Evolutionary conservation across 2,113 vertebrate genomes (phyloP), one percentile per base, ranked within the genome.

Genomic region (Nannospalax galili): DNA sequence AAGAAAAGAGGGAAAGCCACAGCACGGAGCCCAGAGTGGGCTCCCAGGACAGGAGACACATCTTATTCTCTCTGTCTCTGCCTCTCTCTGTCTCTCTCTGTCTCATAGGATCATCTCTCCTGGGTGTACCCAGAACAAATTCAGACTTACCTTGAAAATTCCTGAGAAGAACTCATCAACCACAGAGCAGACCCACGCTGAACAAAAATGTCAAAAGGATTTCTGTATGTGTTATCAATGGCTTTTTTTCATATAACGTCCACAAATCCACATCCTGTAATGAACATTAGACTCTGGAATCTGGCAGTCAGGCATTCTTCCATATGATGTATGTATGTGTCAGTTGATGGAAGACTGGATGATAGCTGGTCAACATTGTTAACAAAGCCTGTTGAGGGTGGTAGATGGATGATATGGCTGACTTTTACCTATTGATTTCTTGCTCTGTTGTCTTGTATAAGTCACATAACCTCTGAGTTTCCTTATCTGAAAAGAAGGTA

Each of bases 181-280:
- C 28, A 11, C 37, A 7, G 40, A 28, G 35, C 37, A 84, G 12
- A 84, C 0, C 1, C 17, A 12, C 37, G 30, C 4, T 10, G 80
- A 5, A 64, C 58, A 64, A 11, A 74, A 42, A 82, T 30, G 26
- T 64, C 30, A 28, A 80, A 17, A 14, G 19, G 37, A 84, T 37
- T 64, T 19, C 7, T 42, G 4, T 30, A n/a, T 37, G 40, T 7
- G 10, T 1, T 2, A 9, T 9, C 26, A n/a, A n/a, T 14, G 11
- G n/a, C 0, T 48, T 45, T 65, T 4, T 32, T 45, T 45, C 10
- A 32, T 30, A 11, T 65, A 48, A 84, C 19, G 7, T 35, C 10
- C 19, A 22, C 11, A 48, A 5, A 67, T n/a, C 30, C 6, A 0
- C 40, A 32, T 30, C 60, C 26, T 42, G n/a, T 8, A 8, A 40